These are phyloP conservation scores for Zaprionus gabonicus DNA, from an alignment of 1,140 invertebrate species.

Conservation along the genomic window DNA sequence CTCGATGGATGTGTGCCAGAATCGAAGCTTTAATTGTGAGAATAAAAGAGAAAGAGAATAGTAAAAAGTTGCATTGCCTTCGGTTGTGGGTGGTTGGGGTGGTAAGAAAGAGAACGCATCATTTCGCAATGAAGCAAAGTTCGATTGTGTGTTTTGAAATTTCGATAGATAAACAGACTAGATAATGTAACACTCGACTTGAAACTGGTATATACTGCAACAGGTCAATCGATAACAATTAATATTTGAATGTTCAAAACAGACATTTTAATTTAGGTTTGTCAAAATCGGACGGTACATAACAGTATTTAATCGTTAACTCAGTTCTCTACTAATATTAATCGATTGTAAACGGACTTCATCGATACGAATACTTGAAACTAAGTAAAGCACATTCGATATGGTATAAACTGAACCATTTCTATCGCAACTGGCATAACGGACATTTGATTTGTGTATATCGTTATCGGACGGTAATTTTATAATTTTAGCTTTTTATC, in stretches of 20 bases:
- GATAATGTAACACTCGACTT: background rate
- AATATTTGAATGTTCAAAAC: too few relatives aligned
- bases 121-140: constrained; percentile 19
- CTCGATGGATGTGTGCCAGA: constrained; percentile 86
- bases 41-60: constrained; percentile 42
- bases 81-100: constrained; percentile 1
- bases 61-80: constrained; percentile 20
- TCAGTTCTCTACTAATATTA: too few relatives aligned
- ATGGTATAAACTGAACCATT: too few relatives aligned
- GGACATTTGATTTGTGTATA: too few relatives aligned
- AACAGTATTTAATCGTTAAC: too few relatives aligned
- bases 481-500: background rate
- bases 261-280: too few relatives aligned
- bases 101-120: constrained; percentile 27
- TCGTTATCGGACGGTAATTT: background rate
- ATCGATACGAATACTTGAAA: too few relatives aligned
- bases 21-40: constrained; percentile 85
- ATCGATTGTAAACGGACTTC: too few relatives aligned
- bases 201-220: background rate
- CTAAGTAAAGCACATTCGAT: too few relatives aligned
- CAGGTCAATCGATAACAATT: too few relatives aligned
- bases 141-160: constrained; percentile 3
- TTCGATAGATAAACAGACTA: constrained; percentile 7
- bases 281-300: too few relatives aligned
- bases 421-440: too few relatives aligned